A percentile compares a stretch with the other conserved stretches of the same genome.
Evolutionary conservation across 37 sponge, comb jelly and placozoan genomes (phyloP).

Genomic region (Halichondria panicea): DNA sequence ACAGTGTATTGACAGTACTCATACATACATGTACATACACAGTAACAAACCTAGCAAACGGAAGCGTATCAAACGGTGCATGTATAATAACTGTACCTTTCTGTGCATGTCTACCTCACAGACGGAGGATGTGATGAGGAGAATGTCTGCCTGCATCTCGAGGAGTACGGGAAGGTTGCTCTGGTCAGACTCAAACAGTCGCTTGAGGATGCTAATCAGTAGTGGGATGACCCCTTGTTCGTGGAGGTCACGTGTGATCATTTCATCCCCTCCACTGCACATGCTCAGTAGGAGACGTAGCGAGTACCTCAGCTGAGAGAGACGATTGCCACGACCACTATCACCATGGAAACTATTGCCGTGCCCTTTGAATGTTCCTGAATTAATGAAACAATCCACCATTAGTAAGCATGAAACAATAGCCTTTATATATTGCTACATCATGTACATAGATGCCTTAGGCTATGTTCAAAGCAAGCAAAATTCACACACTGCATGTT

Average conservation of each 20-base stretch:
- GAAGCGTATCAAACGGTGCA: background rate
- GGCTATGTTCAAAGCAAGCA: too few relatives aligned
- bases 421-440: background rate
- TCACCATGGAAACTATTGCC: constrained; percentile 93
- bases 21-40: too few relatives aligned
- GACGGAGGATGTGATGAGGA: constrained; percentile 75
- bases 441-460: background rate
- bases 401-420: background rate
- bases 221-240: constrained; percentile 92
- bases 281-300: constrained; percentile 85
- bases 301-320: constrained; percentile 83
- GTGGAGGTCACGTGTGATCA: constrained; percentile 78
- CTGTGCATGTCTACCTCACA: constrained; percentile 47
- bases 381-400: background rate
- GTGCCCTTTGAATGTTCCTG: constrained; percentile 76
- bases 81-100: constrained; percentile 12
- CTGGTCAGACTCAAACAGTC: background rate
- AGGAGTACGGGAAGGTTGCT: constrained; percentile 33
- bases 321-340: constrained; percentile 76
- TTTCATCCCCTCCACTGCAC: constrained; percentile 66
- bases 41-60: too few relatives aligned
- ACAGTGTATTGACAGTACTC: background rate
- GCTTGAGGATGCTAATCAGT: constrained; percentile 34
- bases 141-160: constrained; percentile 78
- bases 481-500: background rate